Percentiles rank a stretch among this genome's conserved stretches.
Evolutionary conservation across 2,888 invertebrate genomes (phyloP).

Genomic region (Spodoptera littoralis): DNA sequence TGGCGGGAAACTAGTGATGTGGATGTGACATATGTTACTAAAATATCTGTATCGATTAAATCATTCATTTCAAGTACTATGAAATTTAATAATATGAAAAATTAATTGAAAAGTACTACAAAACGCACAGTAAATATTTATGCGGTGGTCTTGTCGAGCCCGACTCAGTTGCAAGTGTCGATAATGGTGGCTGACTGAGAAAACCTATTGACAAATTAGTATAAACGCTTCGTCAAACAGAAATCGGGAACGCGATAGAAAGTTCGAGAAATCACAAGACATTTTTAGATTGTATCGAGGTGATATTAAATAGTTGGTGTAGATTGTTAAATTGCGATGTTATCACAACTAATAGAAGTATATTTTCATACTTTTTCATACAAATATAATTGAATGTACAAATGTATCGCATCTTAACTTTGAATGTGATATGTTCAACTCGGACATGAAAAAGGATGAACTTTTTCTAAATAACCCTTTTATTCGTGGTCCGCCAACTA

Average conservation of each 20-base stretch:
- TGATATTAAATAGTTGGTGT: conserved; percentile 13
- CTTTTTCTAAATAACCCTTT: conserved; percentile 9
- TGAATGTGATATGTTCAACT: neutral
- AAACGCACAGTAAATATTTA: conserved; percentile 43
- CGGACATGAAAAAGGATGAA: neutral
- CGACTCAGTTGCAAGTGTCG: conserved; percentile 64
- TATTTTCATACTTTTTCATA: conserved; percentile 57
- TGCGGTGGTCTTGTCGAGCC: conserved; percentile 37
- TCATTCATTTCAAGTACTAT: conserved; percentile 7
- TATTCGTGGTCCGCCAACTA: conserved; percentile 44
- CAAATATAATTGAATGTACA: conserved; percentile 48
- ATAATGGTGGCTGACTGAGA: conserved; percentile 68
- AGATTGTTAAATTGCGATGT: conserved; percentile 35
- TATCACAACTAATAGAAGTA: conserved; percentile 38
- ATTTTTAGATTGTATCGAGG: neutral
- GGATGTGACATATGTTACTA: conserved; percentile 2
- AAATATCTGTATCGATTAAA: conserved; percentile 11
- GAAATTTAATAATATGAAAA: conserved; percentile 12
- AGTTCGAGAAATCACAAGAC: conserved; percentile 22
- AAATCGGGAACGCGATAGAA: conserved; percentile 57
- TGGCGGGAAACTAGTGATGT: conserved; percentile 14
- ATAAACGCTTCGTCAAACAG: conserved; percentile 62
- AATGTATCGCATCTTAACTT: conserved; percentile 39
- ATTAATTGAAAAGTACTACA: conserved; percentile 27
- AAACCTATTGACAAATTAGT: conserved; percentile 67